These are phyloP conservation scores for Drosophila pruinosa DNA, from an alignment of 1,140 invertebrate species.

Conservation along the genomic window DNA sequence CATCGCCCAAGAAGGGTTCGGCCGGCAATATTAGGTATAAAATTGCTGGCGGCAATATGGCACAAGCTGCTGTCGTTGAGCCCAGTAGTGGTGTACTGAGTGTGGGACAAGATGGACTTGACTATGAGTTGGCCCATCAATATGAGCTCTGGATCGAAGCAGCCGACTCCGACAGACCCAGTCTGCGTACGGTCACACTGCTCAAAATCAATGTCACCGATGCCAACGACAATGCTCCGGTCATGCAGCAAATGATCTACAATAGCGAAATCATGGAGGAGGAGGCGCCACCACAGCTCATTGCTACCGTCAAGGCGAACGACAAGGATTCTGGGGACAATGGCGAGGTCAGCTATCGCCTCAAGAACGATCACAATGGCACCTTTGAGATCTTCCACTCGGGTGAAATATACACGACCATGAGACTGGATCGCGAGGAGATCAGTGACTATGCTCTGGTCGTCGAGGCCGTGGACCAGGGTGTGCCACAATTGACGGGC, in stretches of 20 bases:
- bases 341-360: slow-evolving; percentile 91
- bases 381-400: slow-evolving; percentile 92
- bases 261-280: slow-evolving; percentile 94
- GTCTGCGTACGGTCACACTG: slow-evolving; percentile 89
- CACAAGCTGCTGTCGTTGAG: slow-evolving; percentile 92
- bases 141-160: slow-evolving; percentile 98
- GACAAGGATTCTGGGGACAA: slow-evolving; percentile 95
- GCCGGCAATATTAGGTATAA: slow-evolving; percentile 89
- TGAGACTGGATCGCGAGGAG: slow-evolving; percentile 94
- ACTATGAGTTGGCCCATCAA: slow-evolving; percentile 92
- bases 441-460: slow-evolving; percentile 92
- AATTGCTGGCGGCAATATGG: slow-evolving; percentile 96
- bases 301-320: slow-evolving; percentile 90
- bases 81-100: slow-evolving; percentile 90
- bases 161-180: slow-evolving; percentile 91
- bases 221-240: slow-evolving; percentile 94
- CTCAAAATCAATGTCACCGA: slow-evolving; percentile 94
- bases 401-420: slow-evolving; percentile 93
- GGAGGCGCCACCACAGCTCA: slow-evolving; percentile 91
- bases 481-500: slow-evolving; percentile 91
- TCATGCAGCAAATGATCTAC: slow-evolving; percentile 91
- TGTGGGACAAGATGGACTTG: slow-evolving; percentile 90
- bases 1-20: slow-evolving; percentile 89
- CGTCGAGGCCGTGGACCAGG: slow-evolving; percentile 94
- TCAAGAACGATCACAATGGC: slow-evolving; percentile 89